phyloP scores from a whole-genome alignment of 23 tunicate species.

The Ciona savignyi region DNA sequence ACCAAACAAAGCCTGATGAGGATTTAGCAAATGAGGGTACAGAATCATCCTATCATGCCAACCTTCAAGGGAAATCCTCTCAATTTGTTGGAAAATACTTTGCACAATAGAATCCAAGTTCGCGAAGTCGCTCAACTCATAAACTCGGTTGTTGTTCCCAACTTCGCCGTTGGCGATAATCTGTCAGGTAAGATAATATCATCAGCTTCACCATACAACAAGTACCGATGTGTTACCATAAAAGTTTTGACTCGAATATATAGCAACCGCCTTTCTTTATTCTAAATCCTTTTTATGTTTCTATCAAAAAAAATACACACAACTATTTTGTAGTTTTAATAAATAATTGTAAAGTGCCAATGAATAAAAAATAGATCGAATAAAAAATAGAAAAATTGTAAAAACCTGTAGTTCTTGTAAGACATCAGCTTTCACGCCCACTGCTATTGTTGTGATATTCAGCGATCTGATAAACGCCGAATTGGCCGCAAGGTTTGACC shows the following conservation, averaged over 20 bases:
- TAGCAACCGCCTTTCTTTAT: too few relatives aligned
- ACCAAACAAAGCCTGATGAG: too few relatives aligned
- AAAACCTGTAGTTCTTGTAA: conserved; percentile 4
- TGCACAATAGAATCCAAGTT: conserved; percentile 16
- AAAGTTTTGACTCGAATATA: too few relatives aligned
- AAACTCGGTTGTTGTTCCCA: conserved; percentile 27
- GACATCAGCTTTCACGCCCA: conserved; percentile 14
- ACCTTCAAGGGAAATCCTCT: conserved; percentile 4
- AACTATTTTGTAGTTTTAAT: too few relatives aligned
- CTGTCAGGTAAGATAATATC: not conserved
- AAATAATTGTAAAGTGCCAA: too few relatives aligned
- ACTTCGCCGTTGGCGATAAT: conserved; percentile 39
- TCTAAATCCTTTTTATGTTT: too few relatives aligned
- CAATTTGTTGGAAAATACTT: conserved; percentile 8
- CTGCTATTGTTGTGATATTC: conserved; percentile 12
- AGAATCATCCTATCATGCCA: not conserved
- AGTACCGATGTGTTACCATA: too few relatives aligned
- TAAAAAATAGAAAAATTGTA: too few relatives aligned
- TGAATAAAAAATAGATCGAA: too few relatives aligned
- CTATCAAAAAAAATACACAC: too few relatives aligned
- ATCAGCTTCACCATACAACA: too few relatives aligned
- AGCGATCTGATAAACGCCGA: conserved; percentile 5
- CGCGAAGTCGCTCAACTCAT: conserved; percentile 9
- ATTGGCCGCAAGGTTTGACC: not conserved
- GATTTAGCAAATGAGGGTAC: too few relatives aligned